Percentiles rank a stretch among this genome's conserved stretches.
Evolutionary conservation across 2,113 vertebrate genomes (phyloP).

Genomic region (Eubucco bourcierii): DNA sequence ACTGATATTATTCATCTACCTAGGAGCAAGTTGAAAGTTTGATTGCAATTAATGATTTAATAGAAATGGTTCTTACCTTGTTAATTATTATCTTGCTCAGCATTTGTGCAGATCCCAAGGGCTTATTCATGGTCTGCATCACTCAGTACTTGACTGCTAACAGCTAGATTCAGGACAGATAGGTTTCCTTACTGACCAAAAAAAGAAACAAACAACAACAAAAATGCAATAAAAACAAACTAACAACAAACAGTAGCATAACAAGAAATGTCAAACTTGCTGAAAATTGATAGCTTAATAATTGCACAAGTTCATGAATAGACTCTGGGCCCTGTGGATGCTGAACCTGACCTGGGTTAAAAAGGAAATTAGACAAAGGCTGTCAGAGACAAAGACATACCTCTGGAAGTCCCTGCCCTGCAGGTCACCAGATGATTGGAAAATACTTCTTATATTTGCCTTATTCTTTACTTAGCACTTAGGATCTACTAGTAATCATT

Average conservation of each 20-base stretch:
- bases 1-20: not conserved
- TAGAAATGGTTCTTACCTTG: not conserved
- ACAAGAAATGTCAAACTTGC: not conserved
- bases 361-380: not conserved
- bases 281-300: not conserved
- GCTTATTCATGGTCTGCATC: not conserved
- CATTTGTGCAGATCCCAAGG: not conserved
- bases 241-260: not conserved
- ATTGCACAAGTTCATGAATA: not conserved
- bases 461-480: not conserved
- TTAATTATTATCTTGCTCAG: not conserved
- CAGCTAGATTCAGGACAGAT: not conserved
- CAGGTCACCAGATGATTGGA: not conserved
- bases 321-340: not conserved
- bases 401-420: not conserved
- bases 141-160: not conserved
- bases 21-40: not conserved
- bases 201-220: not conserved
- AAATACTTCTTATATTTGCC: not conserved
- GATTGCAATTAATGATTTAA: conserved; percentile 4
- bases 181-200: rapidly evolving
- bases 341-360: not conserved
- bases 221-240: not conserved
- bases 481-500: not conserved
- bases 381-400: not conserved